A percentile compares a stretch with the other conserved stretches of the same genome.
phyloP scores from a whole-genome alignment of 2,888 invertebrate species.

The Beris chalybata region DNA sequence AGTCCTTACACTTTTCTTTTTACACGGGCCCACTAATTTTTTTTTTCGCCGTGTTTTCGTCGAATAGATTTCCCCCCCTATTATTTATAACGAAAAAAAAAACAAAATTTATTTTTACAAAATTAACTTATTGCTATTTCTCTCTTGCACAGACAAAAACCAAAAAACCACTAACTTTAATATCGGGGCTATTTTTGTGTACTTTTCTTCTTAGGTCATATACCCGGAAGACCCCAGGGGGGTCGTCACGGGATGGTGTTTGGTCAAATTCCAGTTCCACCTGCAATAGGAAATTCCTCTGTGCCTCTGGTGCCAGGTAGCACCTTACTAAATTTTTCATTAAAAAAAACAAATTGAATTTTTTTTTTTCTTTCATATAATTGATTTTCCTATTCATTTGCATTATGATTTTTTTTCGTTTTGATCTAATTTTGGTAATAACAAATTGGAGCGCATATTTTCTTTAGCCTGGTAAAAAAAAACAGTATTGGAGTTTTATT shows the following conservation, averaged over 20 bases:
- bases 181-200: constrained; percentile 36
- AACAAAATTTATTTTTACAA: too few species aligned
- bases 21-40: too few species aligned
- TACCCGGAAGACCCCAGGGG: constrained; percentile 67
- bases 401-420: constrained; percentile 10
- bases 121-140: too few species aligned
- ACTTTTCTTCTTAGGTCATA: constrained; percentile 58
- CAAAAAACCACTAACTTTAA: neutral
- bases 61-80: too few species aligned
- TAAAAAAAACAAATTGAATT: constrained; percentile 34
- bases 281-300: constrained; percentile 57
- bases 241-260: constrained; percentile 69
- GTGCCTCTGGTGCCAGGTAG: constrained; percentile 61
- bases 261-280: constrained; percentile 61
- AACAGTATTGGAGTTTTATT: too few species aligned
- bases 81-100: too few species aligned
- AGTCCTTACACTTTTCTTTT: too few species aligned
- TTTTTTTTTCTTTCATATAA: constrained; percentile 4
- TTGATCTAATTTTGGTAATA: neutral
- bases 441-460: too few species aligned
- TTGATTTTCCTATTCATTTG: constrained; percentile 2
- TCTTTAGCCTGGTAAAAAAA: too few species aligned
- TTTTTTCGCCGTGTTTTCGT: too few species aligned
- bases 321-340: constrained; percentile 47
- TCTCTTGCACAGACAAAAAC: too few species aligned